Evolutionary conservation across 2,797 vertebrate genomes (phyloP), one percentile per base, ranked within the genome.

Genomic region (Girardinus metallicus): DNA sequence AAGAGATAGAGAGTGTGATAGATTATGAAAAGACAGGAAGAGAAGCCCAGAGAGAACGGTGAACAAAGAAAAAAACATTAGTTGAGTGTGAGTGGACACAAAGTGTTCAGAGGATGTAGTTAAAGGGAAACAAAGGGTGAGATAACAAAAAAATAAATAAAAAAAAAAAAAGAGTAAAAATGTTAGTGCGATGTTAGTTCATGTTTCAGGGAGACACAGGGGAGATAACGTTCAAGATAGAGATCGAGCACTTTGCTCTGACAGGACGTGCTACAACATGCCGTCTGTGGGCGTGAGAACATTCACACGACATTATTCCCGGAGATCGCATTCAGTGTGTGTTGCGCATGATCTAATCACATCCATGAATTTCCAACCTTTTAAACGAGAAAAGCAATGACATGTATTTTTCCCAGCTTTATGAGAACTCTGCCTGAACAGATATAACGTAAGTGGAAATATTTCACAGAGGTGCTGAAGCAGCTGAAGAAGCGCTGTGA

Each of bases 151-250:
- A n/a, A n/a, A n/a, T n/a, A n/a, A n/a, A n/a, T n/a, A 13, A 74
- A 68, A 82, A 86, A 76, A 43, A n/a, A 73, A 75, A 62, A 80
- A 74, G 73, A 76, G 77, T 90, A 83, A 88, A 68, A 81, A 83
- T 41, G 86, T 90, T 93, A 86, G 74, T 78, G 55, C 7, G 72
- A 76, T 83, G 80, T 90, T 87, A 85, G 83, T 6, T 84, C 80
- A 62, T 79, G 75, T 84, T 83, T 78, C 77, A 46, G 57, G 55
- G 29, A 12, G 16, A 81, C 78, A 80, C 86, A 91, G 93, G 95
- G 95, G 95, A 95, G 73, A 93, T 87, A 83, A 0, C 0, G 88
- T 84, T 77, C 81, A 83, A 89, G 89, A 92, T 83, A 89, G 26
- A 23, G 86, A 91, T 86, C 79, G 85, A 84, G 74, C 34, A 16